Conservation (phyloP, 2,888 invertebrate genomes). For the Kryphioiulus occultus region DNA sequence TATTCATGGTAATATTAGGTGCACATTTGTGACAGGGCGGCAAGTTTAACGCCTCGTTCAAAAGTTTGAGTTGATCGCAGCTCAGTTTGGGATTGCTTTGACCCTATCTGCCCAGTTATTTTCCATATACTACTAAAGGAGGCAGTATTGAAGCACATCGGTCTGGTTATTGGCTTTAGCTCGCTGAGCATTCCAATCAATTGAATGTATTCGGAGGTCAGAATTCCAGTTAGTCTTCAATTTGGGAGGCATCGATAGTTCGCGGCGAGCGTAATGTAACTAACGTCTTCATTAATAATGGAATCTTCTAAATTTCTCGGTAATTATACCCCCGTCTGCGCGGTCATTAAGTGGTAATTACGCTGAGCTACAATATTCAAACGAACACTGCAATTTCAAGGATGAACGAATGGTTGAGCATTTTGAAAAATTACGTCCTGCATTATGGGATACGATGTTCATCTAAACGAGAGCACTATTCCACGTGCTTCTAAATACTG, state of each 20-base stretch:
- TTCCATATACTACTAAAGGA: too few species aligned
- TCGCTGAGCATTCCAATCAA: background rate
- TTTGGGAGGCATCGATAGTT: background rate
- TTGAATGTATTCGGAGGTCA: background rate
- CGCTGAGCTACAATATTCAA: constrained; percentile 3
- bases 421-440: constrained; percentile 21
- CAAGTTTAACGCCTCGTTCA: too few species aligned
- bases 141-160: too few species aligned
- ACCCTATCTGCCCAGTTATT: too few species aligned
- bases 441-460: background rate
- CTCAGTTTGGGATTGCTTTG: too few species aligned
- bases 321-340: constrained; percentile 36
- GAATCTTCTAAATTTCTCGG: constrained; percentile 30
- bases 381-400: constrained; percentile 24
- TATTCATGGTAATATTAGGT: too few species aligned
- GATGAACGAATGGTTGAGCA: constrained; percentile 39
- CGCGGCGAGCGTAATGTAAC: background rate
- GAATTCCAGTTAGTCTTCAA: background rate
- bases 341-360: constrained; percentile 32
- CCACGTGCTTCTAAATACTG: background rate
- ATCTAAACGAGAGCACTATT: background rate
- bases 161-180: background rate
- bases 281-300: constrained; percentile 13
- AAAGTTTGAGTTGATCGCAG: too few species aligned
- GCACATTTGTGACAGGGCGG: too few species aligned